These are phyloP conservation scores for Scaptomyza cyrtandrae DNA, from an alignment of 2,888 invertebrate genomes.

Conservation along the genomic window DNA sequence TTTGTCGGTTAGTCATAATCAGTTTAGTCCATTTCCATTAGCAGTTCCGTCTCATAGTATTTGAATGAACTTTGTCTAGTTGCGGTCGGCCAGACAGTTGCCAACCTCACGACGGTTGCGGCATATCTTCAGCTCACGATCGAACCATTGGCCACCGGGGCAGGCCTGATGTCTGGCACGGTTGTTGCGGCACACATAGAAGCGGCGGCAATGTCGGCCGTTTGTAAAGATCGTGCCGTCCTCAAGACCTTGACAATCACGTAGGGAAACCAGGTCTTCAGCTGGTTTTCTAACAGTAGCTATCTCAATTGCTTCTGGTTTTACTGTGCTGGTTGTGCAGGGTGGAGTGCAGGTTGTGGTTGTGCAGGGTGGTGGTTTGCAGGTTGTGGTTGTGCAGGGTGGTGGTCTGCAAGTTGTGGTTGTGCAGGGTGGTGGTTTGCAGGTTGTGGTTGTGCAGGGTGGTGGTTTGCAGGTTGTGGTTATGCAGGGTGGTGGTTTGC, in stretches of 20 bases:
- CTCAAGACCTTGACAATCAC: conserved; percentile 42
- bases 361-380: not conserved
- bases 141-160: conserved; percentile 58
- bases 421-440: not conserved
- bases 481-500: not conserved
- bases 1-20: conserved; percentile 1
- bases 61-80: conserved; percentile 26
- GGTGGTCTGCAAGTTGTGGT: not conserved
- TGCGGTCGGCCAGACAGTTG: conserved; percentile 46
- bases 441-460: not conserved
- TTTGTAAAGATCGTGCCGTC: conserved; percentile 52
- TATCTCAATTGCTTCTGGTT: not conserved
- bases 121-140: conserved; percentile 46
- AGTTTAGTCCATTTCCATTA: conserved; percentile 21
- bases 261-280: conserved; percentile 10
- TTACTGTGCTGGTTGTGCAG: conserved; percentile 17
- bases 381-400: not conserved
- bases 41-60: not conserved
- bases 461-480: conserved; percentile 6
- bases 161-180: conserved; percentile 45
- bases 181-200: conserved; percentile 53
- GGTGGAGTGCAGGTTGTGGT: conserved; percentile 3
- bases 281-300: conserved; percentile 3
- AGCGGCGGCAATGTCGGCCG: conserved; percentile 55
- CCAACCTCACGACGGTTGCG: conserved; percentile 36